Conservation (phyloP, 2,888 invertebrate species). For the Invenusta paracnida region DNA sequence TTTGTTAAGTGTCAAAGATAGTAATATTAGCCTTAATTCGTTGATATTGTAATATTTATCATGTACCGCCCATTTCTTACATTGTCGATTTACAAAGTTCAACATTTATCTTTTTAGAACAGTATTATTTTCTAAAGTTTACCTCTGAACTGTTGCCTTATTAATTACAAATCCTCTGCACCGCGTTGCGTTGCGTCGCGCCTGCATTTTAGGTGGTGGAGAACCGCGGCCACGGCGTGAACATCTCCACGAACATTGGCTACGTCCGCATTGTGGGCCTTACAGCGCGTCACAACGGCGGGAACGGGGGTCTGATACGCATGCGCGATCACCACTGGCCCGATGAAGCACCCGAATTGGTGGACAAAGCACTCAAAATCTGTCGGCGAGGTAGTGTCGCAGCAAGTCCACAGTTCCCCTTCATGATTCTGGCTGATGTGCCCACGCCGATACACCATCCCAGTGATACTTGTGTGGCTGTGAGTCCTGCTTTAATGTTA, state of each 20-base stretch:
- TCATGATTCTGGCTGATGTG: slow-evolving; percentile 14
- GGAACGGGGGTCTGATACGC: slow-evolving; percentile 58
- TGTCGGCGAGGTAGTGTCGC: background rate
- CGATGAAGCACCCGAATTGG: slow-evolving; percentile 45
- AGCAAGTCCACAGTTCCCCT: slow-evolving; percentile 30
- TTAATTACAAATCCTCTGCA: too few species aligned
- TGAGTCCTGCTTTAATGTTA: too few species aligned
- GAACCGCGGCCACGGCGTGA: slow-evolving; percentile 54
- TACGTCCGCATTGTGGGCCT: slow-evolving; percentile 47
- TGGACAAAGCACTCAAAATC: slow-evolving; percentile 9
- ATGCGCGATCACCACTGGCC: slow-evolving; percentile 51
- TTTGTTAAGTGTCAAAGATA: too few species aligned
- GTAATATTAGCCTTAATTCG: too few species aligned
- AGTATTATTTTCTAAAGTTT: too few species aligned
- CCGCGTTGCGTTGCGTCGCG: too few species aligned
- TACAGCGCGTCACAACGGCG: slow-evolving; percentile 52
- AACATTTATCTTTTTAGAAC: too few species aligned
- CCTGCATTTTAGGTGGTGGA: too few species aligned
- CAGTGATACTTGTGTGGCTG: background rate
- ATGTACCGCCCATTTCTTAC: too few species aligned
- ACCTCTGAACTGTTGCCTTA: too few species aligned
- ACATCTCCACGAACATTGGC: slow-evolving; percentile 55
- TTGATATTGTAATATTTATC: too few species aligned
- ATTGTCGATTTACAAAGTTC: too few species aligned
- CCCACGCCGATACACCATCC: background rate